phyloP scores from a whole-genome alignment of 1,140 invertebrate genomes.

The Sinonovacula constricta region DNA sequence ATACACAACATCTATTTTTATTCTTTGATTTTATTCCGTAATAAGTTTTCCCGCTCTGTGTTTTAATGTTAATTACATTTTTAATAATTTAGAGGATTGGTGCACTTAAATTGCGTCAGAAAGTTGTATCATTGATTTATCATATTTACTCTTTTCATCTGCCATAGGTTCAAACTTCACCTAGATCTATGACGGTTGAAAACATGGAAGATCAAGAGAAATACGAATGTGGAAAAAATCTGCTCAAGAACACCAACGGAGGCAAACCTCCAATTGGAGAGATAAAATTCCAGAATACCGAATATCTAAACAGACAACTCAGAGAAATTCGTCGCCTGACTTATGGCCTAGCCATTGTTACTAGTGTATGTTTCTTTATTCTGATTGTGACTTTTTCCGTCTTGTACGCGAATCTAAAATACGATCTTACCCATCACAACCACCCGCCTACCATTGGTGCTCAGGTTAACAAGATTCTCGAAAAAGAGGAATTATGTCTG shows the following conservation, averaged over 20 bases:
- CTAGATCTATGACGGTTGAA: neutral
- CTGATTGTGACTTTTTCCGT: constrained; percentile 47
- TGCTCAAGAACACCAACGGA: neutral
- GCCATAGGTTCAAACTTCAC: neutral
- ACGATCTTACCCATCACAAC: constrained; percentile 43
- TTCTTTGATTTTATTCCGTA: too few species aligned
- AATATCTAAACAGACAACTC: constrained; percentile 17
- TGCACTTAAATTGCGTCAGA: neutral
- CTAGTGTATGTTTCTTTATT: constrained; percentile 31
- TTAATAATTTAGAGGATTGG: neutral
- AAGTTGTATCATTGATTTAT: neutral
- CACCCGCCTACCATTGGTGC: constrained; percentile 54
- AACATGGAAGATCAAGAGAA: neutral
- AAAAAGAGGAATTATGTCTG: constrained; percentile 55
- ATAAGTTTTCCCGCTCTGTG: too few species aligned
- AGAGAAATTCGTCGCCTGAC: constrained; percentile 19
- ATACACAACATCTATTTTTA: neutral
- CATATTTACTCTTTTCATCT: neutral
- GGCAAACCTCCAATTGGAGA: neutral
- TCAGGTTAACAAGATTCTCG: constrained; percentile 50
- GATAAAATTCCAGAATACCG: neutral
- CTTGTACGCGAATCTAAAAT: constrained; percentile 48
- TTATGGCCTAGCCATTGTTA: constrained; percentile 15
- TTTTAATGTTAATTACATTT: neutral
- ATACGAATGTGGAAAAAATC: neutral